phyloP scores from a whole-genome alignment of 2,113 vertebrate species.

The Edolisoma coerulescens region DNA sequence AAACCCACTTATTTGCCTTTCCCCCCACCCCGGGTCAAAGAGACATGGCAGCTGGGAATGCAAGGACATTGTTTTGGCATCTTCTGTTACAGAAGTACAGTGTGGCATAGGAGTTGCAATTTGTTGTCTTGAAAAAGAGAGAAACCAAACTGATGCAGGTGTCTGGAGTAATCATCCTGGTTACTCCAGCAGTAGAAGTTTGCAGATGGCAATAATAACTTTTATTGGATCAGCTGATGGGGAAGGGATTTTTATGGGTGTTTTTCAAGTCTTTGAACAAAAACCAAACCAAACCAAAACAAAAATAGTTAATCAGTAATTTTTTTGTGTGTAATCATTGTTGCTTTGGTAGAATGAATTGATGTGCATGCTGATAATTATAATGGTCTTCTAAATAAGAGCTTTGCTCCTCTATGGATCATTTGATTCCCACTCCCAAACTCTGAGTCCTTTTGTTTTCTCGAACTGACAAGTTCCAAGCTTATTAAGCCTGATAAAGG shows the following conservation, averaged over 20 bases:
- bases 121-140: not conserved
- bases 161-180: not conserved
- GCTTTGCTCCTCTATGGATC: not conserved
- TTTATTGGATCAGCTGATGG: not conserved
- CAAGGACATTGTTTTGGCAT: not conserved
- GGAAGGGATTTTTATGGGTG: not conserved
- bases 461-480: not conserved
- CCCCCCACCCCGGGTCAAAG: fast-evolving
- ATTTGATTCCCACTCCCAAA: not conserved
- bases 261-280: not conserved
- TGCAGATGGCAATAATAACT: not conserved
- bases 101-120: not conserved
- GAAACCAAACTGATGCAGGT: not conserved
- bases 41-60: not conserved
- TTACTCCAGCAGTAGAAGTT: not conserved
- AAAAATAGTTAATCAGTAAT: not conserved
- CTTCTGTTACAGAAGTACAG: not conserved
- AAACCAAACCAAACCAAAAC: not conserved
- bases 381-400: not conserved
- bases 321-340: not conserved
- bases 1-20: fast-evolving
- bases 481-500: not conserved
- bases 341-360: not conserved
- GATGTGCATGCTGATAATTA: not conserved
- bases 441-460: not conserved